Conservation (phyloP, 2,888 invertebrate species). For the Nephrotoma guestfalica region DNA sequence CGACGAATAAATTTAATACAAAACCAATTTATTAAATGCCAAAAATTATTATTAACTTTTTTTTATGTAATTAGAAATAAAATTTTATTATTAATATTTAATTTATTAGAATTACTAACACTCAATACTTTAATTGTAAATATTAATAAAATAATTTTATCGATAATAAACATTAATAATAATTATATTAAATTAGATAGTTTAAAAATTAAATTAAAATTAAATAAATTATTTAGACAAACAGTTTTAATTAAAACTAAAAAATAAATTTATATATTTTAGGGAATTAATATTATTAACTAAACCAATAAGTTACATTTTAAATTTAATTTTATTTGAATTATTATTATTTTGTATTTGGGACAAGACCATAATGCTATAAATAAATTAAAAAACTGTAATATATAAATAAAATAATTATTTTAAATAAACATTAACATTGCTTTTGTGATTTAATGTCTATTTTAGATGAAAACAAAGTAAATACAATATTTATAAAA, state of each 20-base stretch:
- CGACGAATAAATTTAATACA: neutral
- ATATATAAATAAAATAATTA: neutral
- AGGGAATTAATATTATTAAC: neutral
- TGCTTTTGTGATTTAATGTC: slow-evolving; percentile 4
- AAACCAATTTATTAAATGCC: neutral
- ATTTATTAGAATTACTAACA: neutral
- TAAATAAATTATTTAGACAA: neutral
- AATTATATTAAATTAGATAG: neutral
- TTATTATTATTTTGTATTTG: neutral
- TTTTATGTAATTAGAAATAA: neutral
- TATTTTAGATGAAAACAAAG: neutral
- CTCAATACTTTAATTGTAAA: neutral
- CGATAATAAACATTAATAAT: neutral
- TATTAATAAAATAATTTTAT: neutral
- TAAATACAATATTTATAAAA: neutral
- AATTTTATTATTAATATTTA: neutral
- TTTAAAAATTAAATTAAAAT: neutral
- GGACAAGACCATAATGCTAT: neutral
- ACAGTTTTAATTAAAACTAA: neutral
- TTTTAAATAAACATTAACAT: neutral
- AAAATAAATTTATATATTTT: neutral
- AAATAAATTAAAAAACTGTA: neutral
- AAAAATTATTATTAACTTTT: neutral
- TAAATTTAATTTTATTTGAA: neutral
- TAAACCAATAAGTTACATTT: neutral